Evolutionary conservation across 2,888 invertebrate genomes (phyloP).

Genomic region (Pharmacophagus antenor): DNA sequence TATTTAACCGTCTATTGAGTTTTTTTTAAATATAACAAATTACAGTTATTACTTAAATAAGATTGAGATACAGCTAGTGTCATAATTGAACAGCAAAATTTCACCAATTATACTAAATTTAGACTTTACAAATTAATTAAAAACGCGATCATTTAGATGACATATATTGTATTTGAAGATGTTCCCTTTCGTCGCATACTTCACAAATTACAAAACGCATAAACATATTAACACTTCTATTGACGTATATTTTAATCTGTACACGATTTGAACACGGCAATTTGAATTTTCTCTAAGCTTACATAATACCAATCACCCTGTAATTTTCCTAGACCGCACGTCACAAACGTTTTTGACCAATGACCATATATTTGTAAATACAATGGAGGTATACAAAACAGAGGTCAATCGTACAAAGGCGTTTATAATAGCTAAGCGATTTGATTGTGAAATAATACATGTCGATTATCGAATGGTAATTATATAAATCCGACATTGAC

Average conservation of each 20-base stretch:
- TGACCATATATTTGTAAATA: slow-evolving; percentile 15
- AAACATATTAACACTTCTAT: too few relatives aligned
- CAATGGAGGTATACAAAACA: slow-evolving; percentile 10
- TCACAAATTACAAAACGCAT: too few relatives aligned
- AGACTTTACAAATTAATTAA: too few relatives aligned
- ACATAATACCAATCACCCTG: neutral
- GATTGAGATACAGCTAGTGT: too few relatives aligned
- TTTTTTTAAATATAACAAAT: too few relatives aligned
- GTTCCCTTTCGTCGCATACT: too few relatives aligned
- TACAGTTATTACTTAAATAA: too few relatives aligned
- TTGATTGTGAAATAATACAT: slow-evolving; percentile 24
- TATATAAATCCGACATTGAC: slow-evolving; percentile 13
- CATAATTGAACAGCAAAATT: too few relatives aligned
- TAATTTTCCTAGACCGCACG: neutral
- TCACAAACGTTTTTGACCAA: neutral
- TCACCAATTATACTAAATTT: too few relatives aligned
- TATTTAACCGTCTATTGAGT: too few relatives aligned
- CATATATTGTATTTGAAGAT: too few relatives aligned
- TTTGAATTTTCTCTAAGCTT: neutral
- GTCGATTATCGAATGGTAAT: slow-evolving; percentile 19
- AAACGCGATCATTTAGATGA: too few relatives aligned
- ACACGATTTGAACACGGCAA: neutral
- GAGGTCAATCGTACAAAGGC: slow-evolving; percentile 25
- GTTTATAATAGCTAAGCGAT: slow-evolving; percentile 8
- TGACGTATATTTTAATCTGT: neutral